Base-by-base conservation (phyloP, 2,888 invertebrate genomes). In the Aphidius colemani region DNA sequence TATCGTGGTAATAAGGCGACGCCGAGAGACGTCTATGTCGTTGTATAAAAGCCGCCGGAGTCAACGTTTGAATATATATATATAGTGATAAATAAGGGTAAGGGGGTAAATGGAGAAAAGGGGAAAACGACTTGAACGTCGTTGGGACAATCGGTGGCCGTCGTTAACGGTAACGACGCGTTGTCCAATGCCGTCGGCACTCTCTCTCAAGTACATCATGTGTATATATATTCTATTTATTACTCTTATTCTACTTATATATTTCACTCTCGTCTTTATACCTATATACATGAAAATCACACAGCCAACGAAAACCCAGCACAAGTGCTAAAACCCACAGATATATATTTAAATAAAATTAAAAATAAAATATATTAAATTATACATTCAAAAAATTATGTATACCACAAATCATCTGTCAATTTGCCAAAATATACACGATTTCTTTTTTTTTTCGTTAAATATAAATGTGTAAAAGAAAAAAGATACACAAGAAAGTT, bases 101-200 rank as follows among this genome's bases (percentile, higher is more conserved):
- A 30, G 59, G 65, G 50, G 62, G 5, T 30, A 39, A 44, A 30
- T 18, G 9, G n/a, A 9, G 45, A 30, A 45, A 39, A 43, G 48
- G 53, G 44, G 39, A 44, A 63, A 55, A 51, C 30, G 13, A 64
- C 55, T 58, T 63, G 59, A 64, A 66, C 59, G 71, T 73, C 75
- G 78, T 75, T 74, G 73, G 72, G 74, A 77, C 76, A 77, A 77
- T 78, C 77, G 77, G 78, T 76, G 72, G 73, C 75, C 72, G 75
- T 78, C 76, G 76, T 78, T 78, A 78, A 74, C 75, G 75, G 74
- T 76, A 78, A 78, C 78, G 76, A 76, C 74, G 73, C 72, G 68
- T 65, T 73, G 71, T 73, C 77, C 76, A 77, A 76, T 75, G 72
- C 75, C 69, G 70, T 72, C 70, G 70, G 66, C 70, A 68, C 68